phyloP scores from a whole-genome alignment of 2,888 invertebrate genomes.

The Ormyrus labotus region DNA sequence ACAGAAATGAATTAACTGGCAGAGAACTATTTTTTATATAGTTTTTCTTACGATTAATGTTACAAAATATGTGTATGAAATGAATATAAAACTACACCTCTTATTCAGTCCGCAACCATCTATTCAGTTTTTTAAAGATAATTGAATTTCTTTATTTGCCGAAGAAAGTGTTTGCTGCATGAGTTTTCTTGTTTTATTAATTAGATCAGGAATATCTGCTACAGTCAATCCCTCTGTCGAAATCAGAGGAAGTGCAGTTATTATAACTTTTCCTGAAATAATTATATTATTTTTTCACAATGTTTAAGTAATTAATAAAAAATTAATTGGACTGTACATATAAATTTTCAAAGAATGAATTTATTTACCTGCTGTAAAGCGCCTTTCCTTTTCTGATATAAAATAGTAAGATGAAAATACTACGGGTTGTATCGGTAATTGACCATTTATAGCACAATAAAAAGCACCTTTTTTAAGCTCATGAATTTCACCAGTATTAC shows the following conservation, averaged over 20 bases:
- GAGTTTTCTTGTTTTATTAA: conserved; percentile 75
- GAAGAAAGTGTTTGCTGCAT: conserved; percentile 78
- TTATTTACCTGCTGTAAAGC: conserved; percentile 82
- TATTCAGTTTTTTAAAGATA: background rate
- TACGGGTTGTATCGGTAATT: conserved; percentile 92
- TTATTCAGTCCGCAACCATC: background rate
- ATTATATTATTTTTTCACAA: background rate
- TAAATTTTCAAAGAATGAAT: background rate
- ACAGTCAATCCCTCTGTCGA: conserved; percentile 79
- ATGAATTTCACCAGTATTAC: conserved; percentile 89
- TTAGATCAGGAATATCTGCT: conserved; percentile 78
- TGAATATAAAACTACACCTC: too few species aligned
- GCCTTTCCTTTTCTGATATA: conserved; percentile 83
- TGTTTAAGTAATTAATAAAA: conserved; percentile 51
- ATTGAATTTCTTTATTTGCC: conserved; percentile 9
- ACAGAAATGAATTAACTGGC: too few species aligned
- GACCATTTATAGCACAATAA: conserved; percentile 91
- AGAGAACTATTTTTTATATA: too few species aligned
- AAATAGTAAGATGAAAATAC: conserved; percentile 92
- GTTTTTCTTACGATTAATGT: too few species aligned
- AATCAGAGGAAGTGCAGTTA: conserved; percentile 87
- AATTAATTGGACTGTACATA: conserved; percentile 58
- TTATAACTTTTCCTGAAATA: conserved; percentile 82
- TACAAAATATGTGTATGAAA: too few species aligned
- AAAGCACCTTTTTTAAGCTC: conserved; percentile 98